These are phyloP conservation scores for Fratercula arctica DNA, from an alignment of 2,797 vertebrate species.

Conservation along the genomic window DNA sequence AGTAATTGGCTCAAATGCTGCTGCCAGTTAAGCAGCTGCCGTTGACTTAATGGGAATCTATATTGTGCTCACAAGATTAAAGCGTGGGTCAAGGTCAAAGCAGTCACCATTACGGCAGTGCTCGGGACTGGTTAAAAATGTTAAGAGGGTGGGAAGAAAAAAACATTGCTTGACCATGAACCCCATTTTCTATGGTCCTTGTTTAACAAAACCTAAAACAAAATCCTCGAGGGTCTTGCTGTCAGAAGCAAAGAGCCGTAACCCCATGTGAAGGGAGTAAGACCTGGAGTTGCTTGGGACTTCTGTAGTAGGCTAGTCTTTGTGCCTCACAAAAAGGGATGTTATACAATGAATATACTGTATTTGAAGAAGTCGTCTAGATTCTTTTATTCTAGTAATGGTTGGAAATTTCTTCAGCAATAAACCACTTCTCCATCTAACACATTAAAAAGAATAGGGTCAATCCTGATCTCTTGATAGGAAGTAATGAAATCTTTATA, in stretches of 20 bases:
- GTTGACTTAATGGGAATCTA: not conserved
- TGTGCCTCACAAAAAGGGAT: not conserved
- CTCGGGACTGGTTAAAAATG: not conserved
- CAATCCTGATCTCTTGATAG: not conserved
- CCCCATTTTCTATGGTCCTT: not conserved
- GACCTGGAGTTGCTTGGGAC: accelerated
- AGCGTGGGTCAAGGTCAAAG: not conserved
- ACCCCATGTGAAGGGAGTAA: not conserved
- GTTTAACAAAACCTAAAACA: not conserved
- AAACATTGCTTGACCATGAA: not conserved
- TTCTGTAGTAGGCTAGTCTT: not conserved
- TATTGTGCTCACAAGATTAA: not conserved
- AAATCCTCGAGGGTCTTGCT: not conserved
- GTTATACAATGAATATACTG: not conserved
- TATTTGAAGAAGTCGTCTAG: not conserved
- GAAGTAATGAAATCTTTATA: not conserved
- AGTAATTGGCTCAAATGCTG: not conserved
- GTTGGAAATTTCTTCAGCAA: not conserved
- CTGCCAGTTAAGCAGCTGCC: not conserved
- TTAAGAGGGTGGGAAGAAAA: not conserved
- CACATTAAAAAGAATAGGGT: not conserved
- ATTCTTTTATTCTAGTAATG: not conserved
- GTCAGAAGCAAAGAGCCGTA: not conserved
- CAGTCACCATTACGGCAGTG: not conserved
- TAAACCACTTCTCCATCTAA: not conserved